These are phyloP conservation scores for Drosophila falleni DNA, from an alignment of 2,888 invertebrate genomes.

Conservation along the genomic window DNA sequence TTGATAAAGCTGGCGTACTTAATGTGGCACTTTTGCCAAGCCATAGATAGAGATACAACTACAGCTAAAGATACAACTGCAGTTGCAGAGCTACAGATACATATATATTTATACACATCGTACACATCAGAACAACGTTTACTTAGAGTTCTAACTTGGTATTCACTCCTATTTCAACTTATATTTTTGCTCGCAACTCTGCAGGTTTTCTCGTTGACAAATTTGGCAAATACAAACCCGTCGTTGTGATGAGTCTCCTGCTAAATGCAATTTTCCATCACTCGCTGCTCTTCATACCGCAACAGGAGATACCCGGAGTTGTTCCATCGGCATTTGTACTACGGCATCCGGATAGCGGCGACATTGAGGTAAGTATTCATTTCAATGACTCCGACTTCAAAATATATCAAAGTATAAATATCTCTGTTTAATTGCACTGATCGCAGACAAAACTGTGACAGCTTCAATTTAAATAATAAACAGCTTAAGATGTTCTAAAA, in stretches of 20 bases:
- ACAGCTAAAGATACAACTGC: conserved; percentile 6
- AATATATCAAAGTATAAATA: background rate
- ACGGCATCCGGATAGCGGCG: conserved; percentile 90
- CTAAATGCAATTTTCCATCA: conserved; percentile 93
- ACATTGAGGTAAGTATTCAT: conserved; percentile 88
- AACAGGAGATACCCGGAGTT: conserved; percentile 91
- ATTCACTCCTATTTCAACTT: conserved; percentile 10
- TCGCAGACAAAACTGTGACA: background rate
- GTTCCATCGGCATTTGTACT: conserved; percentile 92
- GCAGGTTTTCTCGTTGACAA: conserved; percentile 94
- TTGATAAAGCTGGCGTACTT: conserved; percentile 55
- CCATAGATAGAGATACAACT: conserved; percentile 3
- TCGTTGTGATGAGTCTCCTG: conserved; percentile 91
- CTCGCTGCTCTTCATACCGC: conserved; percentile 91
- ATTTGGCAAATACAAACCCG: conserved; percentile 93
- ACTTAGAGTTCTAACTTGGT: conserved; percentile 28
- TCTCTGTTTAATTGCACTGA: conserved; percentile 14
- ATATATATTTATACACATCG: background rate
- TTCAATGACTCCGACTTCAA: background rate
- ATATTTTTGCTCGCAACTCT: conserved; percentile 52
- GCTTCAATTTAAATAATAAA: conserved; percentile 6
- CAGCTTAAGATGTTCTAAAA: background rate
- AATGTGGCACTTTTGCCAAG: conserved; percentile 35
- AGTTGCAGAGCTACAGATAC: background rate
- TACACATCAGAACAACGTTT: conserved; percentile 6